Percentiles rank a stretch among this genome's conserved stretches.
Conservation (phyloP, 2,797 vertebrate genomes). For the Salarias fasciatus region DNA sequence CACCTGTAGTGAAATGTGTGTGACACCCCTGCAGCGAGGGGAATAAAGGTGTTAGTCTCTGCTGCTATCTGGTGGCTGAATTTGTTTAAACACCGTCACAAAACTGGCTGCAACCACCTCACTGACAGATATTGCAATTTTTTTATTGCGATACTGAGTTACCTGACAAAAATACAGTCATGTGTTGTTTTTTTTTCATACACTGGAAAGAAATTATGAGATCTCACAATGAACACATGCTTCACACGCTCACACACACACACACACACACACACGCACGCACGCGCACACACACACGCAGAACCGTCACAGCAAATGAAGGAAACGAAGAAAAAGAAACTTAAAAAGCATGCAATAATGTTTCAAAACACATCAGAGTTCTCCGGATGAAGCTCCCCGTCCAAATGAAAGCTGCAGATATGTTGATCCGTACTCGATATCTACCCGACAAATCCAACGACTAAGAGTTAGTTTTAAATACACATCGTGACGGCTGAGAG, state of each 20-base stretch:
- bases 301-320: constrained; percentile 69
- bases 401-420: constrained; percentile 43
- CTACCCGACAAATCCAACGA: constrained; percentile 63
- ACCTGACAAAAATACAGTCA: constrained; percentile 75
- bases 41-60: constrained; percentile 13
- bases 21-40: too few species aligned
- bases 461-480: constrained; percentile 63
- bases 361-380: constrained; percentile 57
- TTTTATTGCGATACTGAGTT: constrained; percentile 81
- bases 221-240: constrained; percentile 78
- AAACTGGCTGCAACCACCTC: constrained; percentile 4
- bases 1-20: too few species aligned
- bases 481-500: constrained; percentile 46
- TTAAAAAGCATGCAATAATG: constrained; percentile 74
- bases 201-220: constrained; percentile 72
- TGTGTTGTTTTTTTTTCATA: constrained; percentile 54
- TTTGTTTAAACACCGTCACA: not conserved
- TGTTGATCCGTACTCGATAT: constrained; percentile 55
- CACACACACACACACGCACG: constrained; percentile 15
- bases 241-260: constrained; percentile 51
- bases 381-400: constrained; percentile 40
- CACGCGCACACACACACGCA: constrained; percentile 47
- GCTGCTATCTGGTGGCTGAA: constrained; percentile 55
- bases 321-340: not conserved
- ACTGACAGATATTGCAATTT: constrained; percentile 67